phyloP scores from a whole-genome alignment of 2,797 vertebrate species.

The Manis crassicaudata region DNA sequence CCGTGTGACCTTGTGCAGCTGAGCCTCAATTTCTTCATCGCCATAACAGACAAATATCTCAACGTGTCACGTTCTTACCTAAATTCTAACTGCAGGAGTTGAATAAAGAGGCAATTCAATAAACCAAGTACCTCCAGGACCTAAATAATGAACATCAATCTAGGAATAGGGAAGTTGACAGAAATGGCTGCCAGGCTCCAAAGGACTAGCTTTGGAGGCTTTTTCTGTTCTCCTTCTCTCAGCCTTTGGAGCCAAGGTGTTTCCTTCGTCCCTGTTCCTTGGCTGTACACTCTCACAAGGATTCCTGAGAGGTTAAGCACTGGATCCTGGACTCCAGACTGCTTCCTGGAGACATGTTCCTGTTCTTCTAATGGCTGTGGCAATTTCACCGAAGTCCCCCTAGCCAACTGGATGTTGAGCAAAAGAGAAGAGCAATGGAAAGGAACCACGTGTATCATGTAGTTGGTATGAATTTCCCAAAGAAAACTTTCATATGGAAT shows the following conservation, averaged over 20 bases:
- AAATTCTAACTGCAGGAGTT: constrained; percentile 18
- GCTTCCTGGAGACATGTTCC: neutral
- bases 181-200: constrained; percentile 50
- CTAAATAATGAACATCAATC: constrained; percentile 21
- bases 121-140: constrained; percentile 5
- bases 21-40: neutral
- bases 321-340: neutral
- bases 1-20: neutral
- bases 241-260: neutral
- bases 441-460: neutral
- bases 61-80: neutral
- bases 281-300: neutral
- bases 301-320: neutral
- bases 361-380: neutral
- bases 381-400: neutral
- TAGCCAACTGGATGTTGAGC: neutral
- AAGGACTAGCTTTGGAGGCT: neutral
- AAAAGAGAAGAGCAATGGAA: neutral
- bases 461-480: neutral
- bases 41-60: neutral
- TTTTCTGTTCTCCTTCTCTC: neutral
- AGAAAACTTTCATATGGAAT: neutral
- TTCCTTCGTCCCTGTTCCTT: constrained; percentile 34
- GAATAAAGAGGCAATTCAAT: constrained; percentile 55
- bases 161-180: constrained; percentile 51